These are phyloP conservation scores for Phrynosoma blainvillii DNA, from an alignment of 2,113 vertebrate species.

Conservation along the genomic window DNA sequence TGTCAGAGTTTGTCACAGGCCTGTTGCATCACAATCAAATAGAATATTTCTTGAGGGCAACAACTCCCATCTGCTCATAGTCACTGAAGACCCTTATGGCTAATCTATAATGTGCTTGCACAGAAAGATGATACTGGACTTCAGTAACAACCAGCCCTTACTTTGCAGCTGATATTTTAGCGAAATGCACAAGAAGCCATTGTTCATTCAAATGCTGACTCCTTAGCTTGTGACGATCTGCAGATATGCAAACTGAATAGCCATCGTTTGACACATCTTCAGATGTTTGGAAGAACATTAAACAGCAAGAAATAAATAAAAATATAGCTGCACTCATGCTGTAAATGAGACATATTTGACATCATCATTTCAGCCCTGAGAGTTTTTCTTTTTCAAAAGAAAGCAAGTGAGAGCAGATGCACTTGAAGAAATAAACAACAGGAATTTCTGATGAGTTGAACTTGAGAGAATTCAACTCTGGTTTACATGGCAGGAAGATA, in stretches of 20 bases:
- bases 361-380: too few species aligned
- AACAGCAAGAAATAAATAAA: neutral
- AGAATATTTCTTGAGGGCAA: neutral
- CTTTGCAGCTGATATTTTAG: constrained; percentile 53
- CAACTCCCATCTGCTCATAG: neutral
- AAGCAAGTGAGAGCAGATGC: too few species aligned
- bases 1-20: neutral
- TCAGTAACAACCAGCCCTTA: constrained; percentile 31
- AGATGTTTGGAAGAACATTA: neutral
- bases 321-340: neutral
- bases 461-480: too few species aligned
- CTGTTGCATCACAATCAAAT: neutral
- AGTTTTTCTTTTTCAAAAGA: too few species aligned
- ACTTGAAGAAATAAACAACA: too few species aligned
- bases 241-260: constrained; percentile 68
- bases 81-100: neutral
- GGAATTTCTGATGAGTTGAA: too few species aligned
- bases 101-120: too few species aligned
- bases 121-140: constrained; percentile 14
- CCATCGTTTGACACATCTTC: constrained; percentile 16
- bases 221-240: constrained; percentile 70
- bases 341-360: too few species aligned
- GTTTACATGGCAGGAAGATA: too few species aligned
- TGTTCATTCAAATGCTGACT: constrained; percentile 66
- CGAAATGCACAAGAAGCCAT: constrained; percentile 54